phyloP scores from a whole-genome alignment of 2,113 vertebrate species.

The Alces alces region DNA sequence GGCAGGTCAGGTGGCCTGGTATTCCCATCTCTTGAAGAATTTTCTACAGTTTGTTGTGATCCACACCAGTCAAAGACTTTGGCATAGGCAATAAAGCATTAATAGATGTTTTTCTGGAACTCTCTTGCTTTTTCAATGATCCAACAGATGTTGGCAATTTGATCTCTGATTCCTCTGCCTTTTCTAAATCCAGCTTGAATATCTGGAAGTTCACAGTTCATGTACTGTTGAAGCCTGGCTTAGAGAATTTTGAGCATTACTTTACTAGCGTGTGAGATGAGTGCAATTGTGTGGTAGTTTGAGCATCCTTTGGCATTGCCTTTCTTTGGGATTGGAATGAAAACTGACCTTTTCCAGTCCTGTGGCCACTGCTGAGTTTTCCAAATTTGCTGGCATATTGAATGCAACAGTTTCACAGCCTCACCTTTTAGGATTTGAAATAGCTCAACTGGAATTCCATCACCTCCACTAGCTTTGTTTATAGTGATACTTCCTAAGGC shows the following conservation, averaged over 20 bases:
- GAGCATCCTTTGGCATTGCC: not conserved
- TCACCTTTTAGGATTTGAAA: not conserved
- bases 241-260: not conserved
- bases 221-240: not conserved
- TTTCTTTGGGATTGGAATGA: not conserved
- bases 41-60: not conserved
- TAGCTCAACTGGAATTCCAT: not conserved
- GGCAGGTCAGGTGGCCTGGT: not conserved
- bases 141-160: not conserved
- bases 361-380: not conserved
- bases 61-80: not conserved
- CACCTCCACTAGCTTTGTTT: not conserved
- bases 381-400: not conserved
- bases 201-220: not conserved
- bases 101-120: too few relatives aligned
- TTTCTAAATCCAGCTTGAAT: not conserved
- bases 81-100: too few relatives aligned
- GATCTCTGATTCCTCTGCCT: not conserved
- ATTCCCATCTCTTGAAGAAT: not conserved
- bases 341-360: not conserved
- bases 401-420: not conserved
- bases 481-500: not conserved
- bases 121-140: too few relatives aligned
- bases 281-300: not conserved
- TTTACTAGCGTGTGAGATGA: rapidly evolving